These are phyloP conservation scores for Zosterops lateralis DNA, from an alignment of 2,113 vertebrate species.

Conservation along the genomic window DNA sequence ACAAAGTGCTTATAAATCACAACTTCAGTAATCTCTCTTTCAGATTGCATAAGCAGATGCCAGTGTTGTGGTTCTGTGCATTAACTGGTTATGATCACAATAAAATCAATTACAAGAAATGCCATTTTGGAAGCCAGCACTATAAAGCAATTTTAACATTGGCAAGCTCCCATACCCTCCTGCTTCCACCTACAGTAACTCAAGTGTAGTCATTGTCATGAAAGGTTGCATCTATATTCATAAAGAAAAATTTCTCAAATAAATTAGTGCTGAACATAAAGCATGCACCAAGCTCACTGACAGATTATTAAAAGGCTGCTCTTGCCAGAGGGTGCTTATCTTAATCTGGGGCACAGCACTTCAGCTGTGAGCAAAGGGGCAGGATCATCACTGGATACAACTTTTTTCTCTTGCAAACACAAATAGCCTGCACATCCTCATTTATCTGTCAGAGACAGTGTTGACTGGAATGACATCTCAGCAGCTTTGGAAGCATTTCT, in stretches of 20 bases:
- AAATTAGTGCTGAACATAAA: slow-evolving; percentile 58
- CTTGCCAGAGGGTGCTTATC: slow-evolving; percentile 1
- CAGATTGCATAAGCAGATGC: slow-evolving; percentile 57
- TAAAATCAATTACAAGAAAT: slow-evolving; percentile 71
- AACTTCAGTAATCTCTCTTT: slow-evolving; percentile 53
- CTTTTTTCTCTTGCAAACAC: background rate
- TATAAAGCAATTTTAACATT: slow-evolving; percentile 59
- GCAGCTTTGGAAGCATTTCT: background rate
- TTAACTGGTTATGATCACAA: slow-evolving; percentile 51
- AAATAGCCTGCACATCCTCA: background rate
- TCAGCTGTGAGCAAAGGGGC: background rate
- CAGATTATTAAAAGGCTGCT: slow-evolving; percentile 46
- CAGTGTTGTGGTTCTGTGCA: slow-evolving; percentile 59
- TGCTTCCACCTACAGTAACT: slow-evolving; percentile 53
- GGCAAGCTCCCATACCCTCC: slow-evolving; percentile 50
- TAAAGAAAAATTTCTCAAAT: slow-evolving; percentile 47
- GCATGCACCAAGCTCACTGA: slow-evolving; percentile 1
- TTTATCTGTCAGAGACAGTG: background rate
- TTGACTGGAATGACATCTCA: background rate
- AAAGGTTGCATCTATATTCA: slow-evolving; percentile 69
- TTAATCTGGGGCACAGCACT: slow-evolving; percentile 11
- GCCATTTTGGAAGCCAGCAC: slow-evolving; percentile 56
- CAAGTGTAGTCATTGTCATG: slow-evolving; percentile 47
- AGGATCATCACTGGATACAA: background rate
- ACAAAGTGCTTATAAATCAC: slow-evolving; percentile 52